A percentile compares a stretch with the other conserved stretches of the same genome.
phyloP scores from a whole-genome alignment of 2,888 invertebrate species.

The Myopa testacea region DNA sequence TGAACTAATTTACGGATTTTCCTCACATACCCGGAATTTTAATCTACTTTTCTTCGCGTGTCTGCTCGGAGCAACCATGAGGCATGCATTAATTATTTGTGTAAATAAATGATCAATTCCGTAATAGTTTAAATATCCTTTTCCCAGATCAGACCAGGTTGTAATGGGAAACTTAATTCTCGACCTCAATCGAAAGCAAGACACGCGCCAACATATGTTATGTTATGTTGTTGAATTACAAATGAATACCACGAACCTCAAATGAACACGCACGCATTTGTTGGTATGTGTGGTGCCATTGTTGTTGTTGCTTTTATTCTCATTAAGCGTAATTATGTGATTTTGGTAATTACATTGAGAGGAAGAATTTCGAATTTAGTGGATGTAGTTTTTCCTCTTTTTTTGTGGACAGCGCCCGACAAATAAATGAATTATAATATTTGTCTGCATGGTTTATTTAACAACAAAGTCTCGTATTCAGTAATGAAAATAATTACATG shows the following conservation, averaged over 20 bases:
- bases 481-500: constrained; percentile 31
- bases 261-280: constrained; percentile 16
- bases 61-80: neutral
- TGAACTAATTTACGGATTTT: no score
- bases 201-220: constrained; percentile 30
- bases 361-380: neutral
- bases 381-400: neutral
- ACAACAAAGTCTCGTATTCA: neutral
- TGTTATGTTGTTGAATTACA: constrained; percentile 4
- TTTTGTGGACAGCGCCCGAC: neutral
- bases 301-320: constrained; percentile 17
- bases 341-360: constrained; percentile 44
- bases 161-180: constrained; percentile 8
- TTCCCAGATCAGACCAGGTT: neutral
- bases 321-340: constrained; percentile 47
- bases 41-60: neutral
- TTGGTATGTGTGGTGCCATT: constrained; percentile 3
- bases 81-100: constrained; percentile 1
- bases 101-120: constrained; percentile 30
- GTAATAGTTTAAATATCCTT: constrained; percentile 26
- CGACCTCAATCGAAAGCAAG: constrained; percentile 10
- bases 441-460: neutral
- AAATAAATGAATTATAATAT: constrained; percentile 31
- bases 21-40: no score
- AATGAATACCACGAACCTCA: neutral